Evolutionary conservation across 2,888 invertebrate species (phyloP).

Genomic region (Uropetala carovei): DNA sequence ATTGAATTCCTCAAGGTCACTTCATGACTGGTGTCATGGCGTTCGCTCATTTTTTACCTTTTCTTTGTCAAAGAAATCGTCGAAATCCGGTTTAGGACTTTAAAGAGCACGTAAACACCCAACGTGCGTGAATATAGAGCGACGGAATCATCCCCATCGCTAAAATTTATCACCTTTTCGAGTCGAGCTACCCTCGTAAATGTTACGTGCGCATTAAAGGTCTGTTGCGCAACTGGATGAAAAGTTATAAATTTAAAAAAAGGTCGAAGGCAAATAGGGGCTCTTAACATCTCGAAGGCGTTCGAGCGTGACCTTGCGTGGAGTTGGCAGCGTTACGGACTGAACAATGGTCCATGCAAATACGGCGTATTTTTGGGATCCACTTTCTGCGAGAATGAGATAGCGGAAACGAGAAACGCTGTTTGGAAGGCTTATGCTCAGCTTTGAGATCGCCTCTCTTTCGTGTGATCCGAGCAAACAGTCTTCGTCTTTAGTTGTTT

Average conservation of each 20-base stretch:
- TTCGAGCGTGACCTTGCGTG: neutral
- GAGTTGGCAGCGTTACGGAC: neutral
- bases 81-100: too few species aligned
- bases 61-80: too few species aligned
- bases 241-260: neutral
- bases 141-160: too few species aligned
- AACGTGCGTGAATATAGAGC: too few species aligned
- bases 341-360: constrained; percentile 28
- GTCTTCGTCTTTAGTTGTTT: neutral
- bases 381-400: neutral
- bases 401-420: neutral
- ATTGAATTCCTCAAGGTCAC: too few species aligned
- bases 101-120: too few species aligned
- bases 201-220: too few species aligned
- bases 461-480: neutral
- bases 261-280: neutral
- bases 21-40: too few species aligned
- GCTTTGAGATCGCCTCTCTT: neutral
- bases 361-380: neutral
- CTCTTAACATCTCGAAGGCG: neutral
- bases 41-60: too few species aligned
- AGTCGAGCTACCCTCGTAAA: too few species aligned
- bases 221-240: constrained; percentile 6
- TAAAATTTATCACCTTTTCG: too few species aligned
- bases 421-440: neutral